Evolutionary conservation across 2,888 invertebrate species (phyloP), one percentile per base, ranked within the genome.

Genomic region (Epirrhoe alternata): DNA sequence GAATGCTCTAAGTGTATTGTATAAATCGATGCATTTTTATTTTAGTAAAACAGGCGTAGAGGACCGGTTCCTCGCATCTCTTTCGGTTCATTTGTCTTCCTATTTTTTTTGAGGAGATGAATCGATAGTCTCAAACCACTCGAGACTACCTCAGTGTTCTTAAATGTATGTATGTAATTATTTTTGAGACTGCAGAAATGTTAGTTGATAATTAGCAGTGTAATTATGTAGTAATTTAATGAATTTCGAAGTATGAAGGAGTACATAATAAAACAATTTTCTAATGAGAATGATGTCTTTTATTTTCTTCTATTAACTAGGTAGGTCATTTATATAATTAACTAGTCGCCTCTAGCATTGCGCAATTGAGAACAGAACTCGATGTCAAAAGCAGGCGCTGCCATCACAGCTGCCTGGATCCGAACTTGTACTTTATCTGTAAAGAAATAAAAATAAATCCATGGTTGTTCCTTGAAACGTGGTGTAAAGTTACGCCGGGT

Each of bases 161-260:
- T 77, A 78, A 80, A 79, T 85, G 85, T 86, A 85, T 88, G 87
- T 87, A 88, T 89, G 88, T 89, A 90, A 90, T 89, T 87, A 85
- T 88, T 88, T 42, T 85, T 91, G 92, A 93, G 92, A 93, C 92
- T 93, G 92, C 92, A 89, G 87, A 88, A 86, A 87, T 90, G 89
- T 91, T 92, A 93, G 92, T 84, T 90, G 78, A 86, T 92, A 92
- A 92, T 90, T 90, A 91, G 88, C 85, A 83, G 80, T 84, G 78
- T 86, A 88, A 90, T 89, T 88, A 89, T 89, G 90, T 90, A 88
- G 89, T 85, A 89, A 87, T 86, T 86, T 77, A 77, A 86, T 85
- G 79, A 85, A 87, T 86, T 87, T 87, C 82, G 87, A 86, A 87
- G 89, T 86, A 84, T 70, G 81, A 88, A 89, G 75, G 90, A 91